A percentile compares a stretch with the other conserved stretches of the same genome.
phyloP scores from a whole-genome alignment of 2,797 vertebrate genomes.

The Tauraco hartlaubi region DNA sequence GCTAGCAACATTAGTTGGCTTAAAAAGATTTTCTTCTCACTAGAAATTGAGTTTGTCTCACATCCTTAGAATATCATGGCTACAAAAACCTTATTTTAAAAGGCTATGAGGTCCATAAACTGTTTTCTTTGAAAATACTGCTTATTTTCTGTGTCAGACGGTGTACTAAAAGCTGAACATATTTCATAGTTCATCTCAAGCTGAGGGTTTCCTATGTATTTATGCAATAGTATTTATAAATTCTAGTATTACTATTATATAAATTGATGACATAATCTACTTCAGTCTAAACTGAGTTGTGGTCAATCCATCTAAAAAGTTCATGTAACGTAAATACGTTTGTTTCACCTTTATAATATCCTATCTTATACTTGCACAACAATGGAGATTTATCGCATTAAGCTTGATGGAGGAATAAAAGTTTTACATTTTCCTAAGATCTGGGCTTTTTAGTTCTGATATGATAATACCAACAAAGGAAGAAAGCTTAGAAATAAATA shows the following conservation, averaged over 20 bases:
- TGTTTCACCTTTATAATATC: neutral
- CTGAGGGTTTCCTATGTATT: neutral
- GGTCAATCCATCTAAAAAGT: neutral
- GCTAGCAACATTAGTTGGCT: neutral
- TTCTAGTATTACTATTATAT: neutral
- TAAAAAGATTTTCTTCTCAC: neutral
- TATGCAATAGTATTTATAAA: neutral
- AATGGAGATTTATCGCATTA: neutral
- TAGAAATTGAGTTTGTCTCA: neutral
- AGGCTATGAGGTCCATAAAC: neutral
- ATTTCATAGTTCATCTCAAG: neutral
- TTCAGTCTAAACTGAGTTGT: neutral
- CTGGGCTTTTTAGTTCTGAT: neutral
- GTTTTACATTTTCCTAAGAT: neutral
- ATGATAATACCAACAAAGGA: neutral
- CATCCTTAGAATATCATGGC: neutral
- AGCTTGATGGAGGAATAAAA: neutral
- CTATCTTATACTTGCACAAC: neutral
- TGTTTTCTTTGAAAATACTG: neutral
- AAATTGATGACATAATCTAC: neutral
- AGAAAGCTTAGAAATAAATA: neutral
- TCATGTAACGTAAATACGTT: neutral
- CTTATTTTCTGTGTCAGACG: neutral
- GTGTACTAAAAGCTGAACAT: neutral
- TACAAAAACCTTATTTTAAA: neutral